phyloP scores from a whole-genome alignment of 1,140 invertebrate species.

The Propsilocerus akamusi region DNA sequence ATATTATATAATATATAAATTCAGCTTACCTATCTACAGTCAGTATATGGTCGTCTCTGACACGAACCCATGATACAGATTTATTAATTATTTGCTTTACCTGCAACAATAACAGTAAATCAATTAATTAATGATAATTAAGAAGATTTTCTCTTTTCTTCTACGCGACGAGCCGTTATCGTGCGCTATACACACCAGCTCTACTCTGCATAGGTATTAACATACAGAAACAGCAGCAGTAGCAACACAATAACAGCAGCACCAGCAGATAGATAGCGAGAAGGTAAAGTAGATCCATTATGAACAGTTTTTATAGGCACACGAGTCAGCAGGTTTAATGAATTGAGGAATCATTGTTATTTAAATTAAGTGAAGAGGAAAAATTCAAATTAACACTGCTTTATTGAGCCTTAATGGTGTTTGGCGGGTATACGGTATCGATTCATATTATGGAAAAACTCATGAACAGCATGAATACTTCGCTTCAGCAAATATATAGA shows the following conservation, averaged over 20 bases:
- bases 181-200: background rate
- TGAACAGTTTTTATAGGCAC: background rate
- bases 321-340: background rate
- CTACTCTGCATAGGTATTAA: too few species aligned
- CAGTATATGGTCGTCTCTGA: constrained; percentile 71
- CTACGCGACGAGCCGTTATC: background rate
- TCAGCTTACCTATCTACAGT: constrained; percentile 56
- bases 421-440: too few species aligned
- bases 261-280: too few species aligned
- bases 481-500: too few species aligned
- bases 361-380: constrained; percentile 2
- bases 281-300: too few species aligned
- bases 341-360: constrained; percentile 3
- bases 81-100: constrained; percentile 70
- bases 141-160: background rate
- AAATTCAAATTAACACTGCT: background rate
- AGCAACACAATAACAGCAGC: too few species aligned
- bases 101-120: constrained; percentile 15
- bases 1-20: too few species aligned
- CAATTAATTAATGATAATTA: constrained; percentile 5
- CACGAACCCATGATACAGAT: constrained; percentile 78
- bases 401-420: too few species aligned
- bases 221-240: too few species aligned
- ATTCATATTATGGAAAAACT: too few species aligned
- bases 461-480: too few species aligned